phyloP scores from a whole-genome alignment of 2,113 vertebrate genomes.

The Felis chaus region DNA sequence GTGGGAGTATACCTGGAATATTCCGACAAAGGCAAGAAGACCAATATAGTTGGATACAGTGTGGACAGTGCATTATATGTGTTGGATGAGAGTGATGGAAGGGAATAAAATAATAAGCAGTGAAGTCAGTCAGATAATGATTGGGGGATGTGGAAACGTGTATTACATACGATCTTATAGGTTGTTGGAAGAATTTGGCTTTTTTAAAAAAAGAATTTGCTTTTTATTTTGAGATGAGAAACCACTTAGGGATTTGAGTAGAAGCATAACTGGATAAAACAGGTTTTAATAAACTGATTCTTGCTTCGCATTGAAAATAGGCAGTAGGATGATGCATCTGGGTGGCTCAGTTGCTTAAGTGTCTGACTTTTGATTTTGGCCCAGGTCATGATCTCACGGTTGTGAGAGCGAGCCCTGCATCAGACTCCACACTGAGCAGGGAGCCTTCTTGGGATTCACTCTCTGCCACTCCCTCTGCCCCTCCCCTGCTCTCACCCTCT shows the following conservation, averaged over 20 bases:
- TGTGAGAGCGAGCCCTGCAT: too few species aligned
- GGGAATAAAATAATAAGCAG: not conserved
- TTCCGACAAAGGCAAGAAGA: not conserved
- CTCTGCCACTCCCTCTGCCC: too few species aligned
- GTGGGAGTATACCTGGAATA: not conserved
- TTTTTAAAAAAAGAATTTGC: not conserved
- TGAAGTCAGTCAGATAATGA: not conserved
- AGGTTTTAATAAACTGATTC: not conserved
- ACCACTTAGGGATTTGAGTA: not conserved
- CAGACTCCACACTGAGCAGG: too few species aligned
- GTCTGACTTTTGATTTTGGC: too few species aligned
- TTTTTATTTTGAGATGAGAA: conserved; percentile 11
- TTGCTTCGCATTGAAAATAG: not conserved
- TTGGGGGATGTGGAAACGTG: not conserved
- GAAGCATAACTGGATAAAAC: not conserved
- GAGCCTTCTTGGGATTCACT: too few species aligned
- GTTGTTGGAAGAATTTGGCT: not conserved
- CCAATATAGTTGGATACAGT: not conserved
- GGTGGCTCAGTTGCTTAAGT: too few species aligned
- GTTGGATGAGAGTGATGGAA: not conserved
- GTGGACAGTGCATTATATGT: not conserved
- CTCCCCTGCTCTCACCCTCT: too few species aligned
- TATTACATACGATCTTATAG: not conserved
- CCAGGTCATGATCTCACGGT: too few species aligned
- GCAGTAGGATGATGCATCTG: not conserved